A percentile compares a stretch with the other conserved stretches of the same genome.
Evolutionary conservation across 1,140 invertebrate genomes (phyloP).

Genomic region (Saccostrea glomerata): DNA sequence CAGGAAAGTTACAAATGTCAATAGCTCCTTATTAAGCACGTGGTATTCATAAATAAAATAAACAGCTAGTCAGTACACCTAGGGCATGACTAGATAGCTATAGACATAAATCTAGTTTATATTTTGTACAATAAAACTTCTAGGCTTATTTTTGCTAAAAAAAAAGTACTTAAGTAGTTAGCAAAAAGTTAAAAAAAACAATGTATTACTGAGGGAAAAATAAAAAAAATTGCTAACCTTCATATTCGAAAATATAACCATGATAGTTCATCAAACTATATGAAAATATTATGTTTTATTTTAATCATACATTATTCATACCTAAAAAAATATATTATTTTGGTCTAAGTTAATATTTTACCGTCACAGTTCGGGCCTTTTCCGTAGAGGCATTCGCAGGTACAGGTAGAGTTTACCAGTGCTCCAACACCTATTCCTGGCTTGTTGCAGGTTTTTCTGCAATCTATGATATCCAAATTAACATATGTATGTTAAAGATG

Average conservation of each 20-base stretch:
- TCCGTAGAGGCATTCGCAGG: conserved; percentile 49
- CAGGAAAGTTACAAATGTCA: conserved; percentile 7
- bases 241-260: no score
- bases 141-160: no score
- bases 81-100: background rate
- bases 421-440: conserved; percentile 31
- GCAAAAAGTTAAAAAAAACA: no score
- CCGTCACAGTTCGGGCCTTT: conserved; percentile 58
- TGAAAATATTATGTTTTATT: no score
- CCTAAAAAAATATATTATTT: no score
- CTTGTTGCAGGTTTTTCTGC: conserved; percentile 52
- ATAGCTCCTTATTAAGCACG: conserved; percentile 24
- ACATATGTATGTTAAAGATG: no score
- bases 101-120: background rate
- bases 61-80: background rate
- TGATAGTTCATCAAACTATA: no score
- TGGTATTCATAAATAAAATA: background rate
- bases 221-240: no score
- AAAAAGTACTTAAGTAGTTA: no score
- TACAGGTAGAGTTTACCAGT: conserved; percentile 46
- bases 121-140: background rate
- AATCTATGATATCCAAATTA: conserved; percentile 37
- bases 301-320: no score
- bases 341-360: background rate
- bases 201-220: no score